Conservation (phyloP, 1,140 invertebrate species). For the Macrosteles quadrilineatus region DNA sequence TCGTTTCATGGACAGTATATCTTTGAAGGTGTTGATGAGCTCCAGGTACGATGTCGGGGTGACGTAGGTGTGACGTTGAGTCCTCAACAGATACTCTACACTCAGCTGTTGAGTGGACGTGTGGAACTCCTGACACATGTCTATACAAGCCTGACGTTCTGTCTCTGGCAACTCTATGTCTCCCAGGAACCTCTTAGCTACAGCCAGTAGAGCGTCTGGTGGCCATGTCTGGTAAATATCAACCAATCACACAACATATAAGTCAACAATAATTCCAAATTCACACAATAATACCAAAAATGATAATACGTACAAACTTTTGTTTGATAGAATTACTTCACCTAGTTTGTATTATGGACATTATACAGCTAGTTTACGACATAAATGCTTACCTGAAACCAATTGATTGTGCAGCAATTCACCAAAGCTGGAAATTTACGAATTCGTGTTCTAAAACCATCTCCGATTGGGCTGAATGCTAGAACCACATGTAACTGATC, state of each 20-base stretch:
- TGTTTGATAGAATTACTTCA: no score
- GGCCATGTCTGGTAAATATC: constrained; percentile 95
- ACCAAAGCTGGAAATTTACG: constrained; percentile 93
- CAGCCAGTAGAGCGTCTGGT: constrained; percentile 86
- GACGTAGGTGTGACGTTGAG: constrained; percentile 83
- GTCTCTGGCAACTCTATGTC: constrained; percentile 78
- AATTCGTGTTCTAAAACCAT: constrained; percentile 79
- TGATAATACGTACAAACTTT: no score
- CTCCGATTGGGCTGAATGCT: constrained; percentile 91
- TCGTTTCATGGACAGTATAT: constrained; percentile 75
- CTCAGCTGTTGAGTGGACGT: constrained; percentile 79
- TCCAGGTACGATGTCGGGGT: constrained; percentile 94
- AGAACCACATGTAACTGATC: constrained; percentile 93
- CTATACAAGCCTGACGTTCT: constrained; percentile 71
- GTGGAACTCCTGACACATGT: constrained; percentile 91
- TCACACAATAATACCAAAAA: no score
- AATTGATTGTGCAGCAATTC: constrained; percentile 97
- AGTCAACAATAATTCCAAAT: no score
- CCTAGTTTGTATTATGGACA: no score
- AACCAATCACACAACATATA: no score
- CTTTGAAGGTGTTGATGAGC: constrained; percentile 88
- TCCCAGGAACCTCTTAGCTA: constrained; percentile 84
- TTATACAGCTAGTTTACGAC: no score
- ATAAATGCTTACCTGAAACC: constrained; percentile 86
- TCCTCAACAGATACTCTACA: constrained; percentile 66